Percentiles rank a stretch among this genome's conserved stretches.
Evolutionary conservation across 2,888 invertebrate species (phyloP).

Genomic region (Heliconius aoede): DNA sequence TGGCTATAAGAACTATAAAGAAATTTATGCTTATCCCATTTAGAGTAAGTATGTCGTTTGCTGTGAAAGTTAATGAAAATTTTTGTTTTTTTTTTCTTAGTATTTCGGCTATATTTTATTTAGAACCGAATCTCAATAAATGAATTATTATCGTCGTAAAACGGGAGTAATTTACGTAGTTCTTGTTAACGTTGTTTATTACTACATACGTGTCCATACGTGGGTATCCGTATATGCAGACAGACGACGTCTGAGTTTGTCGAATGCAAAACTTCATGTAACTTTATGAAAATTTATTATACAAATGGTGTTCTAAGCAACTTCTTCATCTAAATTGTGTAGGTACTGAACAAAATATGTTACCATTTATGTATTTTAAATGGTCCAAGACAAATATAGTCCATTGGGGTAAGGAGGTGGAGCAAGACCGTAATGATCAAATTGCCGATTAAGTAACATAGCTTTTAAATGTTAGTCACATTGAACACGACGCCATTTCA

Average conservation of each 20-base stretch:
- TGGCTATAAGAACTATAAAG: neutral
- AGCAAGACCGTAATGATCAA: too few relatives aligned
- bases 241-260: constrained; percentile 1
- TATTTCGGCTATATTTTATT: neutral
- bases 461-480: neutral
- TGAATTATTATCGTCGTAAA: constrained; percentile 5
- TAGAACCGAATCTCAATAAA: neutral
- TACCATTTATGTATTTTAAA: neutral
- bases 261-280: constrained; percentile 14
- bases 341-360: too few relatives aligned
- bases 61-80: neutral
- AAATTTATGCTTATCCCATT: neutral
- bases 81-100: neutral
- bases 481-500: too few relatives aligned
- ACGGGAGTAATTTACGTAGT: constrained; percentile 1
- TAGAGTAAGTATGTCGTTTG: neutral
- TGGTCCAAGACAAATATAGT: neutral
- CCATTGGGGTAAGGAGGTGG: too few relatives aligned
- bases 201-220: neutral
- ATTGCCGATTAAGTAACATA: neutral
- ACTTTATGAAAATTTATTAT: constrained; percentile 10
- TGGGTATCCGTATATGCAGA: neutral
- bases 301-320: neutral
- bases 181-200: constrained; percentile 3
- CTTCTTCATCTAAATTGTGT: neutral